A percentile compares a stretch with the other conserved stretches of the same genome.
These are phyloP conservation scores for Anarrhichthys ocellatus DNA, from an alignment of 2,113 vertebrate species.

Conservation along the genomic window DNA sequence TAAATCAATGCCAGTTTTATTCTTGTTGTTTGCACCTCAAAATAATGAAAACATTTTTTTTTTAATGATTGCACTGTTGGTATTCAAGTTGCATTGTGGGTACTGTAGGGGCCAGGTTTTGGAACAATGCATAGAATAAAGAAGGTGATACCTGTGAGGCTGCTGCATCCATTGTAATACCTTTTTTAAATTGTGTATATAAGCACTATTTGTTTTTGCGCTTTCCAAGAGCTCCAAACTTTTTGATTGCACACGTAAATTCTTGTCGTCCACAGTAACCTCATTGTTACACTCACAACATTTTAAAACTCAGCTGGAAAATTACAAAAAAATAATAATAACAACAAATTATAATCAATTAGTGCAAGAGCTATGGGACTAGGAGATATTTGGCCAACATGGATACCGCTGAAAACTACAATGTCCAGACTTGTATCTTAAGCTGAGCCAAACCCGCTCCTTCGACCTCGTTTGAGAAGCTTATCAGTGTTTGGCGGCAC, in stretches of 20 bases:
- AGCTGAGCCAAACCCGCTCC: constrained; percentile 57
- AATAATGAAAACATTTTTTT: neutral
- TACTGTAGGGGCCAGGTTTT: neutral
- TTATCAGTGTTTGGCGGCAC: constrained; percentile 55
- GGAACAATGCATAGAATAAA: neutral
- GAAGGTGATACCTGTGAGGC: neutral
- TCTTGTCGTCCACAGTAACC: neutral
- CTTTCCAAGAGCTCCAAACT: neutral
- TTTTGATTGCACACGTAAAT: neutral
- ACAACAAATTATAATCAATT: constrained; percentile 51
- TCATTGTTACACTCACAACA: no score
- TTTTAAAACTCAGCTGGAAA: neutral
- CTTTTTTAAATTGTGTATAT: no score
- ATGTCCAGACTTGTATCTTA: constrained; percentile 51
- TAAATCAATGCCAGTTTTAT: neutral
- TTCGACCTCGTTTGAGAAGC: constrained; percentile 71
- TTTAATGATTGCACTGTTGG: neutral
- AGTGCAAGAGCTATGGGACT: constrained; percentile 32
- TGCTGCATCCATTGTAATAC: neutral
- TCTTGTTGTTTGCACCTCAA: neutral
- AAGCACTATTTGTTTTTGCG: neutral
- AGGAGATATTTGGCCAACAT: constrained; percentile 47
- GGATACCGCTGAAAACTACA: constrained; percentile 35
- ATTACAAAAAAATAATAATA: constrained; percentile 3
- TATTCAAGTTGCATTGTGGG: neutral